phyloP scores from a whole-genome alignment of 1,140 invertebrate genomes.

The Drosophila aff. region DNA sequence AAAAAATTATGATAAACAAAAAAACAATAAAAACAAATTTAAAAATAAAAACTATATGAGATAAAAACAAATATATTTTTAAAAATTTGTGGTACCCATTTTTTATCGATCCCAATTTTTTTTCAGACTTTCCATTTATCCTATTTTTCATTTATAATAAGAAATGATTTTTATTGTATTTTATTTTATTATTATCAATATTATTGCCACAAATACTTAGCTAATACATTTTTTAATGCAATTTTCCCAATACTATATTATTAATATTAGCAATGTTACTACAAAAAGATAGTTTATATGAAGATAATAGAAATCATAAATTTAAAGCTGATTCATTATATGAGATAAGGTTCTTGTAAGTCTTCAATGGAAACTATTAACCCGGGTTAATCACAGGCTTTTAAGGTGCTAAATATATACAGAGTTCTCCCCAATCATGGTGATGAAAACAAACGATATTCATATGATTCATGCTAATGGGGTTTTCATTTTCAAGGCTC shows the following conservation, averaged over 20 bases:
- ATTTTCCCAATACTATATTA: neutral
- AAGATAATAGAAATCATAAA: neutral
- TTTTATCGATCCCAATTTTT: too few relatives aligned
- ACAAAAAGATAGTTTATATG: too few relatives aligned
- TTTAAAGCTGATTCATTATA: neutral
- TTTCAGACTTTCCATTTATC: too few relatives aligned
- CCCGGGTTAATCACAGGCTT: neutral
- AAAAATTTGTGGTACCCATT: too few relatives aligned
- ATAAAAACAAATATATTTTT: neutral
- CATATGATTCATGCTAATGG: constrained; percentile 22
- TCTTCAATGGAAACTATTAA: neutral
- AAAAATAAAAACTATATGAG: neutral
- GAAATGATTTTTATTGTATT: too few relatives aligned
- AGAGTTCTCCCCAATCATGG: neutral
- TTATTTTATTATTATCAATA: too few relatives aligned
- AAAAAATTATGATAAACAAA: neutral
- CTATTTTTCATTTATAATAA: too few relatives aligned
- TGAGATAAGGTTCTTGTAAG: neutral
- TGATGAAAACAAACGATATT: constrained; percentile 6
- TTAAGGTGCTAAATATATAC: neutral
- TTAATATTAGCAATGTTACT: too few relatives aligned
- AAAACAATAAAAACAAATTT: neutral
- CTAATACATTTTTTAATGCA: too few relatives aligned
- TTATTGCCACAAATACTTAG: too few relatives aligned
- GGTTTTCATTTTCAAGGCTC: constrained; percentile 36